phyloP scores from a whole-genome alignment of 2,888 invertebrate species.

The Pseudeuparius sepicola region DNA sequence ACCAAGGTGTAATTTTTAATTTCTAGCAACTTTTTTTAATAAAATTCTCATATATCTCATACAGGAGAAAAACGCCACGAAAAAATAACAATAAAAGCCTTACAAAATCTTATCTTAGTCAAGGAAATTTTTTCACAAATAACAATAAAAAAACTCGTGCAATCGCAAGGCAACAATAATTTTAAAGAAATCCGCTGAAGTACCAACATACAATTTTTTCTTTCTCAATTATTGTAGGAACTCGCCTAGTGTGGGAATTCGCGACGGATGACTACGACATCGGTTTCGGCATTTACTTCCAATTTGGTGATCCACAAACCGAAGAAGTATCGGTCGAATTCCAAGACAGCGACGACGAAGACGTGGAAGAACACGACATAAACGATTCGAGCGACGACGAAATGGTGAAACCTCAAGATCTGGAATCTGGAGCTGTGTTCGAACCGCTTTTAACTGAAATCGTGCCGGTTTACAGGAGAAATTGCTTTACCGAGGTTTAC shows the following conservation, averaged over 20 bases:
- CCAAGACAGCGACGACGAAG: conserved; percentile 90
- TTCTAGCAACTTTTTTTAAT: too few relatives aligned
- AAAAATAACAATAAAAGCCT: too few relatives aligned
- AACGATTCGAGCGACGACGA: conserved; percentile 47
- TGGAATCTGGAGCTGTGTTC: conserved; percentile 46
- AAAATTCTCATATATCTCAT: too few relatives aligned
- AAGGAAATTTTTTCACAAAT: too few relatives aligned
- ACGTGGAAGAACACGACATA: conserved; percentile 52
- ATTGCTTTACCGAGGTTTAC: conserved; percentile 94
- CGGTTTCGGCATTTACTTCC: conserved; percentile 94
- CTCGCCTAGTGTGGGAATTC: conserved; percentile 98
- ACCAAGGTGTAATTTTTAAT: too few relatives aligned
- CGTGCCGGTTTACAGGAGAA: conserved; percentile 90
- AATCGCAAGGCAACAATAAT: too few relatives aligned
- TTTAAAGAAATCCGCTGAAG: too few relatives aligned
- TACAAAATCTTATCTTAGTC: too few relatives aligned
- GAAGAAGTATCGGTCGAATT: conserved; percentile 89
- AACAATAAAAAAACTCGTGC: too few relatives aligned
- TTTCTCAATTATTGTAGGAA: too few relatives aligned
- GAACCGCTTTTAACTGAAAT: conserved; percentile 69
- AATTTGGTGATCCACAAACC: conserved; percentile 84
- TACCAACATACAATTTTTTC: too few relatives aligned
- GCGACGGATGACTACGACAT: conserved; percentile 97
- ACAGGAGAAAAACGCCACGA: too few relatives aligned
- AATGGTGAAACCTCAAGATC: conserved; percentile 40